Conservation (phyloP, 2,888 invertebrate species). For the Polydrusus tereticollis region DNA sequence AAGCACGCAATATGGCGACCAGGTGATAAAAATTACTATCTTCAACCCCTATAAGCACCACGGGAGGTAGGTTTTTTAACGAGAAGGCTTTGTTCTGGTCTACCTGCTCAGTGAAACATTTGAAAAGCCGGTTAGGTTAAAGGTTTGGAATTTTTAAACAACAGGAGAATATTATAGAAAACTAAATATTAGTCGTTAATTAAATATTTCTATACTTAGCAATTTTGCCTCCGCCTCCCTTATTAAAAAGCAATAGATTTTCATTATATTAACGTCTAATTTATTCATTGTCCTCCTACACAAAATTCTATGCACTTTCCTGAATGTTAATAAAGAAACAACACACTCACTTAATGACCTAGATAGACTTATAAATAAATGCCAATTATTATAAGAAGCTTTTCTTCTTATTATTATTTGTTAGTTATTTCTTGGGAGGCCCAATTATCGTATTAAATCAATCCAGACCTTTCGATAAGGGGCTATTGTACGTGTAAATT, state of each 20-base stretch:
- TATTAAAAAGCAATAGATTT: background rate
- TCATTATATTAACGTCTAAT: conserved; percentile 2
- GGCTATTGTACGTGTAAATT: background rate
- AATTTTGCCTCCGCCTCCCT: background rate
- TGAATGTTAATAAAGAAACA: conserved; percentile 24
- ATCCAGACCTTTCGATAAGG: background rate
- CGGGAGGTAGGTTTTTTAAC: background rate
- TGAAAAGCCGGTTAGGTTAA: background rate
- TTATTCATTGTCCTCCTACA: conserved; percentile 22
- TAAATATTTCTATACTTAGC: background rate
- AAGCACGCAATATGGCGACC: background rate
- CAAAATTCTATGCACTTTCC: conserved; percentile 24
- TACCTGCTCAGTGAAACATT: background rate
- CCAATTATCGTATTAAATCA: background rate
- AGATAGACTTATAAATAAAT: conserved; percentile 22
- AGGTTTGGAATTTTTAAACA: background rate
- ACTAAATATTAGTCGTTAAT: background rate
- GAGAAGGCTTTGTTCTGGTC: background rate
- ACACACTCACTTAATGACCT: conserved; percentile 36
- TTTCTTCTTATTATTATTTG: background rate
- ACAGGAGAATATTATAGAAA: background rate
- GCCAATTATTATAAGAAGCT: background rate
- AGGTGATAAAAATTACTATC: background rate
- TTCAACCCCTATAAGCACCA: background rate
- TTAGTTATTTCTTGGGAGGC: background rate